Evolutionary conservation across 2,888 invertebrate species (phyloP).

Genomic region (Plagodis pulveraria): DNA sequence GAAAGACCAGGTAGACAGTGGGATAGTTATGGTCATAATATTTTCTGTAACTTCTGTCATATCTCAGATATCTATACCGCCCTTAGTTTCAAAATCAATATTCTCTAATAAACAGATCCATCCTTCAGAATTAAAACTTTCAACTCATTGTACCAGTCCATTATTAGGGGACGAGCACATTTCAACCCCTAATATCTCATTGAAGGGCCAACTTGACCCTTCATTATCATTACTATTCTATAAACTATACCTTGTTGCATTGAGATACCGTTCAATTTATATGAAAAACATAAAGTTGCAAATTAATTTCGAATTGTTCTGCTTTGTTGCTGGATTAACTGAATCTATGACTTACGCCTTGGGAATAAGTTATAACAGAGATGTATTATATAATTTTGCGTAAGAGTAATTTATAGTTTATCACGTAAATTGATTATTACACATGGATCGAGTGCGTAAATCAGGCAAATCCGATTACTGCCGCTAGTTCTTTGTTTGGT

Average conservation of each 20-base stretch:
- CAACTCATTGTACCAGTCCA: conserved; percentile 59
- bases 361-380: conserved; percentile 24
- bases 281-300: conserved; percentile 10
- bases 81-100: conserved; percentile 7
- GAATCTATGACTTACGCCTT: conserved; percentile 23
- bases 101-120: conserved; percentile 26
- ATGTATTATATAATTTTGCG: conserved; percentile 28
- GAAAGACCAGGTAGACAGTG: no score
- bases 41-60: no score
- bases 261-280: background rate
- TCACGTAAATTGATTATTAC: conserved; percentile 75
- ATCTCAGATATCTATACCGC: background rate
- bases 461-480: conserved; percentile 68
- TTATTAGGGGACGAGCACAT: conserved; percentile 54
- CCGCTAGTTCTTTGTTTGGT: conserved; percentile 29
- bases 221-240: background rate
- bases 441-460: conserved; percentile 68
- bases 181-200: conserved; percentile 27
- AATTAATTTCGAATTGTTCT: background rate
- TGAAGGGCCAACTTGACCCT: conserved; percentile 25
- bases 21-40: no score
- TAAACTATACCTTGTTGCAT: conserved; percentile 12
- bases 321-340: background rate
- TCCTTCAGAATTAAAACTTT: conserved; percentile 56
- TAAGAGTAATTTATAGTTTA: conserved; percentile 76